A percentile compares a stretch with the other conserved stretches of the same genome.
These are phyloP conservation scores for Macropis europaea DNA, from an alignment of 2,888 invertebrate genomes.

Conservation along the genomic window DNA sequence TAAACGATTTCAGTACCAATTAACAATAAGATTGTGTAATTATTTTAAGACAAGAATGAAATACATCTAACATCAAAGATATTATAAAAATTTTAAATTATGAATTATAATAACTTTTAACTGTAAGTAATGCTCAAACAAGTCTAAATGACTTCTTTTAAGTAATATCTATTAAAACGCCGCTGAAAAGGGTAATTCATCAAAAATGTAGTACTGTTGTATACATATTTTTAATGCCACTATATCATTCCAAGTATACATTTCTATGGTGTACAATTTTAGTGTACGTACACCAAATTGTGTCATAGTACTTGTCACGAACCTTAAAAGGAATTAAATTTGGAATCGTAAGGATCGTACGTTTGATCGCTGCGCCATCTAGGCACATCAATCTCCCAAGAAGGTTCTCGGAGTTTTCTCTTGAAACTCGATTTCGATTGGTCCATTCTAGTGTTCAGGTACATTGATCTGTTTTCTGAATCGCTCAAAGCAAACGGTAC, in stretches of 20 bases:
- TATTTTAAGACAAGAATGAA: too few species aligned
- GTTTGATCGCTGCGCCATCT: slow-evolving; percentile 21
- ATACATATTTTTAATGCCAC: not conserved
- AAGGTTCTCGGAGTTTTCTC: slow-evolving; percentile 24
- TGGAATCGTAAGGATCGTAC: slow-evolving; percentile 17
- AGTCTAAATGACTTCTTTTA: not conserved
- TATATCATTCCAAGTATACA: too few species aligned
- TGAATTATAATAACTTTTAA: too few species aligned
- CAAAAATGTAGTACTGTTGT: not conserved
- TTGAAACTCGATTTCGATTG: slow-evolving; percentile 13
- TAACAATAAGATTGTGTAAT: too few species aligned
- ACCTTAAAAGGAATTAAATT: slow-evolving; percentile 73
- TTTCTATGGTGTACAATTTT: too few species aligned
- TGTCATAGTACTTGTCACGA: not conserved
- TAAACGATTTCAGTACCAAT: too few species aligned
- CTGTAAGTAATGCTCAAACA: too few species aligned
- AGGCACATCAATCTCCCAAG: not conserved
- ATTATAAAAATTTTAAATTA: too few species aligned
- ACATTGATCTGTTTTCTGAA: slow-evolving; percentile 5
- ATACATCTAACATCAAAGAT: too few species aligned
- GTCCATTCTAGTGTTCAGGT: not conserved
- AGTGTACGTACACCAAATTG: not conserved
- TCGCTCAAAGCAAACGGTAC: not conserved
- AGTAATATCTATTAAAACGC: not conserved
- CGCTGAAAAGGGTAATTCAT: not conserved